Base-by-base conservation (phyloP, 2,113 vertebrate genomes). In the Tragelaphus strepsiceros region DNA sequence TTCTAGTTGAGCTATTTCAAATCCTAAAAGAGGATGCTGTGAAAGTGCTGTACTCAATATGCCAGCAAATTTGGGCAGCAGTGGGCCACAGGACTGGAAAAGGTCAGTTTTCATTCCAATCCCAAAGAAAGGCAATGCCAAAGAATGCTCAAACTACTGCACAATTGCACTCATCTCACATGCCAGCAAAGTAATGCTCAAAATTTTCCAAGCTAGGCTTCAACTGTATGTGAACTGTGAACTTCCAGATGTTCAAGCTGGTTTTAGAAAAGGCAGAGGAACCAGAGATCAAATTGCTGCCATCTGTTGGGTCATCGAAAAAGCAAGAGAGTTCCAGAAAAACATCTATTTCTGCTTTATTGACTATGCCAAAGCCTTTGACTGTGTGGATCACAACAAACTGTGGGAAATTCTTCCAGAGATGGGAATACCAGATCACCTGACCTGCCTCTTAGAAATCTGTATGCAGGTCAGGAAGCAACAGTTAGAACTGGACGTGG, bases 71-170 rank as follows among this genome's bases (percentile, higher is more conserved):
- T 67, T 67, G 62, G 32, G n/a, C 28, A n/a, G 32, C 62, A 67
- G 32, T 67, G n/a, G 8, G 32, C 16, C 62, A 67, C 32, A 67
- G 32, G 62, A 67, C 62, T 67, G 32, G 7, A n/a, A n/a, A 67
- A n/a, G 32, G 7, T 67, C 62, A 17, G 16, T 67, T 67, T 67
- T n/a, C 62, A n/a, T n/a, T n/a, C 16, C 32, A 64, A 62, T 62
- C 5, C 59, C 59, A 30, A 62, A 62, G 26, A 62, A 62, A 62
- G 28, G 6, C 59, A 62, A 64, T 64, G 62, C 30, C 62, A 64
- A 9, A n/a, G 30, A n/a, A 64, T n/a, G 30, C 4, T n/a, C 16
- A 64, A n/a, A 9, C 62, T 64, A 64, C 62, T 0, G 0, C 30
- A 64, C 62, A 64, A n/a, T 14, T 64, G 62, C 16, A n/a, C 30